Evolutionary conservation across 1,140 invertebrate species (phyloP), one percentile per base, ranked within the genome.

Genomic region (Drosophila triauraria): DNA sequence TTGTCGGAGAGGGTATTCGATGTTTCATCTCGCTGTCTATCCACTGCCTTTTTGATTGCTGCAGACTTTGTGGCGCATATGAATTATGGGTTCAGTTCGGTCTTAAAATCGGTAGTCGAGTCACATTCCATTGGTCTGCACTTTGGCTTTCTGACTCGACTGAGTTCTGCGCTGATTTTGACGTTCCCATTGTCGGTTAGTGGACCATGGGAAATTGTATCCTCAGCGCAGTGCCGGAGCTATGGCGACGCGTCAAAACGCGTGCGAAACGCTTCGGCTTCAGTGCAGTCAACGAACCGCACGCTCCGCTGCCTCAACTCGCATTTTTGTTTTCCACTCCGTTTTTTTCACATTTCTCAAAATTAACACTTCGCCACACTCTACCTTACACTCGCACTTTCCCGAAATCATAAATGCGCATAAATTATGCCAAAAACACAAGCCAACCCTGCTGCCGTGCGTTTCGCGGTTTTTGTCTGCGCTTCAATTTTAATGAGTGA

Each of bases 341-440:
- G 48, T 60, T 44, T 56, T 71, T 62, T 75, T 44, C 51, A 62
- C 74, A 71, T 78, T 76, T 61, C 68, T 65, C 60, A 71, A 87
- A 88, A 87, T 88, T 87, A 87, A 87, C 83, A 84, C 83, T 88
- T 83, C 71, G 84, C 67, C 59, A 63, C 67, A 58, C 80, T 59
- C 68, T 46, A 6, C 58, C 10, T 40, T n/a, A 3, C 17, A 25
- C 71, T 46, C 81, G 35, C 69, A 47, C 47, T 20, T 40, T 30
- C 54, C 35, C 35, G 6, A 42, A 38, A 38, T 56, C 30, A 64
- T 65, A 72, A 76, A 78, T 77, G 63, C 78, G 85, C 85, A 90
- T 90, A 88, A 90, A 88, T 88, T 88, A 88, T 90, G 85, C 81
- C 78, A 81, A 90, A 88, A 90, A 84, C 85, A 88, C 69, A 75